phyloP scores from a whole-genome alignment of 2,113 vertebrate genomes.

The Mormyrus iriodes region DNA sequence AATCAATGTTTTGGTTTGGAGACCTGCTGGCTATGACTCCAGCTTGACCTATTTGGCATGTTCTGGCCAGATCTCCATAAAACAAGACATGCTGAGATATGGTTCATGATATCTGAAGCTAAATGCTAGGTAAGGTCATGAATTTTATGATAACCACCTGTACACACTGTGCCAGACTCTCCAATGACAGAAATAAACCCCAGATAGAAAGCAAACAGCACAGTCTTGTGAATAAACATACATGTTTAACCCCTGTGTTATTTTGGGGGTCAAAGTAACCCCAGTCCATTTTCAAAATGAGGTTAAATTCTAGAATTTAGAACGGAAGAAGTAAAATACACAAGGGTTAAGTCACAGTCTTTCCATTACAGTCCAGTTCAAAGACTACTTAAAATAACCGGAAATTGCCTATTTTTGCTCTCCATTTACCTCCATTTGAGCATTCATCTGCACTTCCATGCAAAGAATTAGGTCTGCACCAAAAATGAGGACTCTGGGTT shows the following conservation, averaged over 20 bases:
- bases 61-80: not conserved
- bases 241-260: too few relatives aligned
- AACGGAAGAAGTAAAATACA: too few relatives aligned
- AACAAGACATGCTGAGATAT: not conserved
- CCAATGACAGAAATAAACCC: not conserved
- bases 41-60: not conserved
- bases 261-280: too few relatives aligned
- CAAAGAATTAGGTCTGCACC: not conserved
- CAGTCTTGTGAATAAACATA: not conserved
- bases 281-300: too few relatives aligned
- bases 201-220: not conserved
- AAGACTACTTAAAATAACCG: not conserved
- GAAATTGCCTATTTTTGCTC: not conserved
- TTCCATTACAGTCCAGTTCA: not conserved
- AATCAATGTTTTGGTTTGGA: not conserved
- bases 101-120: not conserved
- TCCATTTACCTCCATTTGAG: not conserved
- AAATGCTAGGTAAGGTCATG: not conserved
- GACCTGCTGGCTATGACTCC: not conserved
- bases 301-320: too few relatives aligned
- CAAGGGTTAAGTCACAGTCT: not conserved
- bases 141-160: not conserved
- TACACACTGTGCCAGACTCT: not conserved
- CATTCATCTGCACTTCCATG: not conserved
- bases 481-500: not conserved